These are phyloP conservation scores for Ahaetulla prasina DNA, from an alignment of 2,113 vertebrate species.

Conservation along the genomic window DNA sequence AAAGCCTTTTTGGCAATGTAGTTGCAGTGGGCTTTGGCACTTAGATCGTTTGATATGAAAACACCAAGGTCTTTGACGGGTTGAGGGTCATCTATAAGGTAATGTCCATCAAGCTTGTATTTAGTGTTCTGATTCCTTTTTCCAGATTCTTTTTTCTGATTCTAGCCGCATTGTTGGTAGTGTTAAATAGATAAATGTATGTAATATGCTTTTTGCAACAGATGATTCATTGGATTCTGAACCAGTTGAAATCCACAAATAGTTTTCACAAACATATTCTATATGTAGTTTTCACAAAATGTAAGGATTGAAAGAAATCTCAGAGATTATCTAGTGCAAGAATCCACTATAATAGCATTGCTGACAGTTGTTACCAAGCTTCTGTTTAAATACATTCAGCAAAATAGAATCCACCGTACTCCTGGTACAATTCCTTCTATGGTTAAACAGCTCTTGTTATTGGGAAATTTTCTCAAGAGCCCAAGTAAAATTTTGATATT, in stretches of 20 bases:
- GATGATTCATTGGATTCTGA: neutral
- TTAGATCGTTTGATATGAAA: no score
- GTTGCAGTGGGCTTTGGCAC: no score
- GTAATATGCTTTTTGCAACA: neutral
- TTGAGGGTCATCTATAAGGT: no score
- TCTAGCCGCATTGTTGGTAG: no score
- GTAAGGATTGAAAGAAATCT: neutral
- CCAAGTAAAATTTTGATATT: neutral
- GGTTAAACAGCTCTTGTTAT: neutral
- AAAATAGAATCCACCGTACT: neutral
- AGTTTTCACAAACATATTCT: neutral
- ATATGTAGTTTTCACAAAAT: neutral
- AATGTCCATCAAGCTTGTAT: no score
- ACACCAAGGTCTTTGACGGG: no score
- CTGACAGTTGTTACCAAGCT: neutral
- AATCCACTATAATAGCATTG: neutral
- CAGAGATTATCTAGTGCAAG: neutral
- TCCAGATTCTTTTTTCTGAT: no score
- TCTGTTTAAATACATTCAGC: neutral
- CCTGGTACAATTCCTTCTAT: neutral
- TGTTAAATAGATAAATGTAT: no score
- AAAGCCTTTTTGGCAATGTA: no score
- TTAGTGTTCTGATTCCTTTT: no score
- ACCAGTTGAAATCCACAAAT: neutral
- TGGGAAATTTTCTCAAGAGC: neutral